A percentile compares a stretch with the other conserved stretches of the same genome.
phyloP scores from a whole-genome alignment of 2,113 vertebrate species.

The Trematocara macrostoma region DNA sequence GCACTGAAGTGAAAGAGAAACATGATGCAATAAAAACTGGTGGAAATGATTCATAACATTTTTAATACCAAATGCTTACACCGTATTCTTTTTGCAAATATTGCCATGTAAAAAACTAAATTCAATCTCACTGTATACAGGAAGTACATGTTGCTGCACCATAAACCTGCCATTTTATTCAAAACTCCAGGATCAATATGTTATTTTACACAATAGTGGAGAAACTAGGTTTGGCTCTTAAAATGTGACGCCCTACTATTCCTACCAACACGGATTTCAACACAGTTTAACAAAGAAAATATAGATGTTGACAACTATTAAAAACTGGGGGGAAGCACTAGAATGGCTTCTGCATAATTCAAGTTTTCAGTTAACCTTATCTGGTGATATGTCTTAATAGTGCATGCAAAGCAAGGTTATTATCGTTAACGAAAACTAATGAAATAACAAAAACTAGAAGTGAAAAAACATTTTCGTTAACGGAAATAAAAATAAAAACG shows the following conservation, averaged over 20 bases:
- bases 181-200: neutral
- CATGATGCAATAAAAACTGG: accelerated
- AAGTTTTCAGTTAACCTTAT: neutral
- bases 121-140: neutral
- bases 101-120: neutral
- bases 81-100: neutral
- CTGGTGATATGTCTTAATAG: neutral
- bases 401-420: too few relatives aligned
- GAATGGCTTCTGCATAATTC: neutral
- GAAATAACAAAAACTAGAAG: too few relatives aligned
- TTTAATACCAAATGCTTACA: neutral
- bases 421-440: too few relatives aligned
- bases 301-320: neutral
- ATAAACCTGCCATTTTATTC: neutral
- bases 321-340: neutral
- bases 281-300: neutral
- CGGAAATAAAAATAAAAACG: too few relatives aligned
- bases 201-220: neutral
- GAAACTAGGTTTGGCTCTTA: neutral
- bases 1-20: accelerated
- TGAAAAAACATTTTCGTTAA: too few relatives aligned
- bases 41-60: neutral
- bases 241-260: accelerated
- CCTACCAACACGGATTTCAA: neutral
- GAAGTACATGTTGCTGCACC: neutral